Evolutionary conservation across 2,113 vertebrate species (phyloP), one percentile per base, ranked within the genome.

Genomic region (Jaculus jaculus): DNA sequence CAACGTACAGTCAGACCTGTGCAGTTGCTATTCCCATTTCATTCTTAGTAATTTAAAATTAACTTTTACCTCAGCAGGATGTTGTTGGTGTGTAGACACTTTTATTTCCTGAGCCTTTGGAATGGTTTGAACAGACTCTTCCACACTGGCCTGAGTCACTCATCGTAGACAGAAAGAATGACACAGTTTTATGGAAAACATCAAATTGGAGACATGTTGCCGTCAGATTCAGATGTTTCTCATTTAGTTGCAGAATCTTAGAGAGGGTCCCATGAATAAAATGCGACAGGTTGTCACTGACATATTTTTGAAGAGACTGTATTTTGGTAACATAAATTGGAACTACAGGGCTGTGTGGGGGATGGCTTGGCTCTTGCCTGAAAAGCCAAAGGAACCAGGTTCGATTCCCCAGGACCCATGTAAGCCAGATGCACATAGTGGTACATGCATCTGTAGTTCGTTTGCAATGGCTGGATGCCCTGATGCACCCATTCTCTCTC

Each of bases 21-120:
- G 80, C 93, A 94, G 96, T 96, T 97, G 96, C 71, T 54, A 8
- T 47, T 47, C 42, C 42, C 13, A 77, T 54, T 54, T 12, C 54
- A 54, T 54, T 54, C 54, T 16, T 54, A 54, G 54, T 54, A 89
- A 69, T 90, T 47, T 79, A 96, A 69, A 95, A 95, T 96, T 96
- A 97, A 96, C 61, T 90, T 32, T 30, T 96, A 51, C 0, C 3
- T 90, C 91, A 87, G 42, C 90, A 94, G 96, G 93, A 93, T 95
- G 15, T 71, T 12, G 37, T 84, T 93, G 79, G 86, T 95, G 39
- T 12, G 47, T 28, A 77, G 69, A 32, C 85, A 32, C 85, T 92
- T 96, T 51, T 47, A 84, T 84, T 93, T 93, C 61, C 80, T 66
- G 42, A 63, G 13, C 34, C 79, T 95, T 97, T 78, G 75, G 32